These are phyloP conservation scores for Psammodynastes pulverulentus DNA, from an alignment of 2,113 vertebrate species.

Conservation along the genomic window DNA sequence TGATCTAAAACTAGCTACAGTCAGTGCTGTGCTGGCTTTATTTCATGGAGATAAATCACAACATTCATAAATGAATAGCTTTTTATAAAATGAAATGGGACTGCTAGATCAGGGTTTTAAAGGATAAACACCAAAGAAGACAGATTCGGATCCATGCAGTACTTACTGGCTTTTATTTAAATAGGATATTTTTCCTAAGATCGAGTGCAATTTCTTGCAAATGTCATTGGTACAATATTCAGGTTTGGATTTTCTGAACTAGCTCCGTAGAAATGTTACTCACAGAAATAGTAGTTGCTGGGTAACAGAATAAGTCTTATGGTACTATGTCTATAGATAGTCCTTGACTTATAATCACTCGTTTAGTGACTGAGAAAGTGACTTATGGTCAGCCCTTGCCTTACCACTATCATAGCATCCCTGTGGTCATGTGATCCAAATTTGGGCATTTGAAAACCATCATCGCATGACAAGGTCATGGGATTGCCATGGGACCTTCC, in stretches of 20 bases:
- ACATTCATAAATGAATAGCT: background rate
- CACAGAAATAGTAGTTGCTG: background rate
- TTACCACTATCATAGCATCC: background rate
- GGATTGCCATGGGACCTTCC: background rate
- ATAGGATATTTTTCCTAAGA: background rate
- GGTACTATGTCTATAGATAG: background rate
- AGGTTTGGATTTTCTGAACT: background rate
- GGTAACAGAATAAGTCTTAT: background rate
- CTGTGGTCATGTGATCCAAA: background rate
- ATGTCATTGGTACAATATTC: background rate
- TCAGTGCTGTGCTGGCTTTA: background rate
- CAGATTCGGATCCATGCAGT: background rate
- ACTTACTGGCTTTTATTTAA: background rate
- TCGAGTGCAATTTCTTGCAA: background rate
- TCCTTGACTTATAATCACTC: background rate
- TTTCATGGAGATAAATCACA: background rate
- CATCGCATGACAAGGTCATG: background rate
- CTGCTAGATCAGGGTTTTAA: background rate
- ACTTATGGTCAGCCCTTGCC: background rate
- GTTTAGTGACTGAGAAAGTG: background rate
- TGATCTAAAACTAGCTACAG: background rate
- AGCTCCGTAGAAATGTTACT: background rate
- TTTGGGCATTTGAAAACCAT: background rate
- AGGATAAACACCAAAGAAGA: background rate
- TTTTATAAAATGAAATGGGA: background rate